These are phyloP conservation scores for Syngnathus rostellatus DNA, from an alignment of 2,797 vertebrate species.

Conservation along the genomic window DNA sequence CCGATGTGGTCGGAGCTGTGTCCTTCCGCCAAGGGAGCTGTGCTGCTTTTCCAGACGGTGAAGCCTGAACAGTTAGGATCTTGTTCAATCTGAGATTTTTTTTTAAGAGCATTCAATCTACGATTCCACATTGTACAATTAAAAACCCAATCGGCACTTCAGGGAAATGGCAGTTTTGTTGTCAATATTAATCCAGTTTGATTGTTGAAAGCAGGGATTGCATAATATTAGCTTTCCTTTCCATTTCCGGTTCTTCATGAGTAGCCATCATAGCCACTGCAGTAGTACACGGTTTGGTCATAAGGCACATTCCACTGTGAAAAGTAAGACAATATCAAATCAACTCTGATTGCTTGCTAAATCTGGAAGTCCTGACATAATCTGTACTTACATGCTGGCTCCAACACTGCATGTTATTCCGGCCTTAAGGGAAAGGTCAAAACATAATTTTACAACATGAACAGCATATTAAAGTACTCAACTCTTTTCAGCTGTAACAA, in stretches of 20 bases:
- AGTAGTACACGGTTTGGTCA: constrained; percentile 68
- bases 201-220: not conserved
- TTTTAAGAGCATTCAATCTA: constrained; percentile 5
- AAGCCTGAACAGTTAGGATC: constrained; percentile 39
- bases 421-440: constrained; percentile 53
- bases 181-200: not conserved
- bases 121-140: constrained; percentile 21
- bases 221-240: not conserved
- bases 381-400: constrained; percentile 67
- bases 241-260: constrained; percentile 2
- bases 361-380: not conserved
- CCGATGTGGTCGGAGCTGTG: constrained; percentile 79
- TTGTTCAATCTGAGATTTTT: not conserved
- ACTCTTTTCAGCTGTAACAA: too few relatives aligned
- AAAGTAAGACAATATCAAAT: constrained; percentile 29
- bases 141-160: not conserved
- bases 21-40: constrained; percentile 84
- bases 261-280: constrained; percentile 41
- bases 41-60: constrained; percentile 74
- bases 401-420: constrained; percentile 64
- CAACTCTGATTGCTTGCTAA: not conserved
- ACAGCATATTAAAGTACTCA: not conserved
- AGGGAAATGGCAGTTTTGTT: constrained; percentile 13
- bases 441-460: not conserved
- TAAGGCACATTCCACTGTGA: constrained; percentile 71